phyloP scores from a whole-genome alignment of 1,140 invertebrate genomes.

The Hylaeus volcanicus region DNA sequence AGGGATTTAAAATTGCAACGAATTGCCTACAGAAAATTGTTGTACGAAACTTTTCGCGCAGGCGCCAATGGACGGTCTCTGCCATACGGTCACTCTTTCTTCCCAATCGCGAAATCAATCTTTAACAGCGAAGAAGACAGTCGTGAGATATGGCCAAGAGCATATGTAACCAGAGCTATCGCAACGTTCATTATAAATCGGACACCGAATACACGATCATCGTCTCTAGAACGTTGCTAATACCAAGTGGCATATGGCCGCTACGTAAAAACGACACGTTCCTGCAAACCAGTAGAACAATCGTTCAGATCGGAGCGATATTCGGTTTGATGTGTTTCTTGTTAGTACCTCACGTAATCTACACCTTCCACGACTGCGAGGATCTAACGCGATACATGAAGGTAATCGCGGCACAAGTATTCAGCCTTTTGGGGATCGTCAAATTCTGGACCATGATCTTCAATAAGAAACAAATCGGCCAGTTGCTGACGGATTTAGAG shows the following conservation, averaged over 20 bases:
- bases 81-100: neutral
- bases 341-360: constrained; percentile 70
- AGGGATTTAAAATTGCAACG: neutral
- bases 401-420: constrained; percentile 74
- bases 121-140: neutral
- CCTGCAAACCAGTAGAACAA: constrained; percentile 44
- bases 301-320: constrained; percentile 60
- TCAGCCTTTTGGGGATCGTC: constrained; percentile 72
- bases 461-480: constrained; percentile 67
- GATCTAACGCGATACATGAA: constrained; percentile 74
- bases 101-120: neutral
- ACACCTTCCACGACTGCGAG: constrained; percentile 73
- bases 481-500: constrained; percentile 70
- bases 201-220: constrained; percentile 68
- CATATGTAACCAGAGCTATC: neutral
- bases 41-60: constrained; percentile 20
- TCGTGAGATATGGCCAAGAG: neutral
- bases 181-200: constrained; percentile 60
- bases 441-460: constrained; percentile 76
- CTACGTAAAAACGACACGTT: constrained; percentile 59
- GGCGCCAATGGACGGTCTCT: neutral
- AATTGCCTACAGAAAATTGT: neutral
- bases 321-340: constrained; percentile 73
- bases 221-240: constrained; percentile 67
- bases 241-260: constrained; percentile 74